Conservation (phyloP, 2,797 vertebrate species). For the Arrhamphus sclerolepis region DNA sequence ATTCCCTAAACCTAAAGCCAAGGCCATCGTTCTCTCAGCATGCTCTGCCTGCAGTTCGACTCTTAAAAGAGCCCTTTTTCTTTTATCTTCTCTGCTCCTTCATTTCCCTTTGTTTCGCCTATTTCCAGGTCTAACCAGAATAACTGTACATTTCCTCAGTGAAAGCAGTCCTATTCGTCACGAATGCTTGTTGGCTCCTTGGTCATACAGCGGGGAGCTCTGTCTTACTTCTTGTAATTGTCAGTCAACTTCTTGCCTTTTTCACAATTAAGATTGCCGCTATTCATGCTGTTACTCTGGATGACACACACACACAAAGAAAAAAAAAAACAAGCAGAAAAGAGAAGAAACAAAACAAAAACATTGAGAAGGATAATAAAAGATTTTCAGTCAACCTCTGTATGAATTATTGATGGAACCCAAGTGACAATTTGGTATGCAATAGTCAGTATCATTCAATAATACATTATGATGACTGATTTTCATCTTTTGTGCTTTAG, state of each 20-base stretch:
- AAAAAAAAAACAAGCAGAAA: conserved; percentile 62
- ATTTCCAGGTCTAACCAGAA: conserved; percentile 47
- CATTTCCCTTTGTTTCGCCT: conserved; percentile 60
- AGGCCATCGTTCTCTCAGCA: conserved; percentile 39
- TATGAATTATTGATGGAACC: conserved; percentile 75
- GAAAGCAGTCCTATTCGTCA: conserved; percentile 58
- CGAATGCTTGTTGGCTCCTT: conserved; percentile 58
- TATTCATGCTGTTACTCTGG: conserved; percentile 74
- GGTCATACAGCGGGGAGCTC: conserved; percentile 70
- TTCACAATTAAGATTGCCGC: conserved; percentile 77
- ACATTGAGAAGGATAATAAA: conserved; percentile 51
- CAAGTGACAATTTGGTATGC: conserved; percentile 78
- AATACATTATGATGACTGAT: conserved; percentile 59
- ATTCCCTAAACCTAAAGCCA: conserved; percentile 38
- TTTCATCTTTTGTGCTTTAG: conserved; percentile 44
- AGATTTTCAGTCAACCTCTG: conserved; percentile 69
- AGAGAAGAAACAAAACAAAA: too few species aligned
- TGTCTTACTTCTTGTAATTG: too few species aligned
- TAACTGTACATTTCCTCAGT: conserved; percentile 48
- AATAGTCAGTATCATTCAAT: conserved; percentile 76
- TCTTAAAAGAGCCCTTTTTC: conserved; percentile 35
- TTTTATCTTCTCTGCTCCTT: conserved; percentile 19
- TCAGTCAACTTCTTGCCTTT: conserved; percentile 69
- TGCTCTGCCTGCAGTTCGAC: conserved; percentile 23
- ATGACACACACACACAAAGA: conserved; percentile 41